Evolutionary conservation across 2,888 invertebrate genomes (phyloP), one percentile per base, ranked within the genome.

Genomic region (Muscina levida): DNA sequence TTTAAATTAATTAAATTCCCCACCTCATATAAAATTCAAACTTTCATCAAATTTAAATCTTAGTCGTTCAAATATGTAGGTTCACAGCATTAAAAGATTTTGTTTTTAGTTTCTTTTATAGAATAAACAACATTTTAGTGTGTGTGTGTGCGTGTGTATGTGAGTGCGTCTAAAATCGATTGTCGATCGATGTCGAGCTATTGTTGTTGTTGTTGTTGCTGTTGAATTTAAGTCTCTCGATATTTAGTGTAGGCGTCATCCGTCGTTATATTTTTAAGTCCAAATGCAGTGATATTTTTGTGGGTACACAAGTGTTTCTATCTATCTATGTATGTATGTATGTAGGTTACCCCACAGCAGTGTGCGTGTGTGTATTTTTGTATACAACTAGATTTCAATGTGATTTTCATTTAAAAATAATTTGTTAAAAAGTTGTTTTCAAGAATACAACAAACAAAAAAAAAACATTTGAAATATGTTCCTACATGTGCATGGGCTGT

Each of bases 401-500:
- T 13, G 31, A 42, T 15, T 73, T 19, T 42, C 0, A 24, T 10
- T 65, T 13, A 13, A 46, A 56, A 51, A 56, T 37, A 24, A 31
- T 67, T 59, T 22, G 26, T 26, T 65, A 13, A 42, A 68, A 68
- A 76, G 46, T 53, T 76, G 76, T 76, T 76, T 68, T 46, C n/a
- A n/a, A n/a, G 8, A 31, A 15, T 39, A 22, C 37, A 17, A 57
- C 31, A 11, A 13, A n/a, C 2, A 31, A 72, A 31, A 31, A 31
- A 5, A 37, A 48, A 19, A 31, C n/a, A 57, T 24, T 39, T 10
- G 57, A 67, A 39, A 15, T 81, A n/a, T n/a, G n/a, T n/a, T n/a
- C n/a, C n/a, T n/a, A n/a, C n/a, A n/a, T n/a, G 59, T 77, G 74
- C 67, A 74, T 77, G 81, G 77, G 77, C 62, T 81, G 77, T 22